Evolutionary conservation across 2,113 vertebrate genomes (phyloP).

Genomic region (Galbula dea): DNA sequence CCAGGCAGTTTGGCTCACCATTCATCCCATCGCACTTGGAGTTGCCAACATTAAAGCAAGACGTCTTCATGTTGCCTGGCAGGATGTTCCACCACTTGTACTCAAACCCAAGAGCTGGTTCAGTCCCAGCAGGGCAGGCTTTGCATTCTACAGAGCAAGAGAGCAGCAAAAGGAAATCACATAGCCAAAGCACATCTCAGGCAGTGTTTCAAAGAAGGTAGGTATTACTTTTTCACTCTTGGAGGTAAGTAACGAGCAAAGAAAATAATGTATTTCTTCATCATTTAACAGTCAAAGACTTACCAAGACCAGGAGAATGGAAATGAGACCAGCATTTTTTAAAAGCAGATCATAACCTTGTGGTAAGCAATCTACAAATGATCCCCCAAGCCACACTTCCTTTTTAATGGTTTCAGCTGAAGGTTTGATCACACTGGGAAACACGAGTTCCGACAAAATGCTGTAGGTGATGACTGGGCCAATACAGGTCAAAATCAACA

Average conservation of each 20-base stretch:
- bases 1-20: slow-evolving; percentile 74
- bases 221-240: neutral
- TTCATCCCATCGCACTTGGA: slow-evolving; percentile 95
- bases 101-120: slow-evolving; percentile 88
- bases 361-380: neutral
- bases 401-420: neutral
- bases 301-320: neutral
- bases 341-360: accelerated
- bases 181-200: neutral
- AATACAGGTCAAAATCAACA: neutral
- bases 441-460: neutral
- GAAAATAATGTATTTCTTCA: neutral
- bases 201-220: neutral
- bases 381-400: neutral
- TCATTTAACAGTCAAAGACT: neutral
- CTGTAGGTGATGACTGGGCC: neutral
- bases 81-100: slow-evolving; percentile 98
- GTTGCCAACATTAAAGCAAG: slow-evolving; percentile 96
- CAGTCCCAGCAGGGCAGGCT: slow-evolving; percentile 90
- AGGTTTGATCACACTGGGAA: neutral
- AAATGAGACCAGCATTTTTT: neutral
- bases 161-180: neutral
- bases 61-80: slow-evolving; percentile 93
- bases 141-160: slow-evolving; percentile 77
- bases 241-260: neutral